phyloP scores from a whole-genome alignment of 2,797 vertebrate genomes.

The Antrozous pallidus region DNA sequence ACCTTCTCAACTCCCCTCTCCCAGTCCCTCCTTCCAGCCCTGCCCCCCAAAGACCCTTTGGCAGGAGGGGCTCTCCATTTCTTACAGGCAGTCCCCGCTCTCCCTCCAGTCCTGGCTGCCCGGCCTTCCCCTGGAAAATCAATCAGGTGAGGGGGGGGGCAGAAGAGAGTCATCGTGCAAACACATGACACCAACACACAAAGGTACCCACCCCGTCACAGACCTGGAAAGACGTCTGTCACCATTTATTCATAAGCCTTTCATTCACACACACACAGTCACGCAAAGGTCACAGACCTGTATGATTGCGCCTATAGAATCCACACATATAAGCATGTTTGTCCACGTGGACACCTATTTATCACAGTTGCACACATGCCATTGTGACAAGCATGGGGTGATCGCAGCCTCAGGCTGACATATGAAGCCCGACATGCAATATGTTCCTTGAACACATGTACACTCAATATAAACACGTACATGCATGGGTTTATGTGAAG shows the following conservation, averaged over 20 bases:
- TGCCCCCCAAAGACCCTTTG: no score
- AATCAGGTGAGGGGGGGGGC: neutral
- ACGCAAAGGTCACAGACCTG: neutral
- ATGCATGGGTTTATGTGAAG: neutral
- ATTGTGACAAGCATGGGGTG: rapidly evolving
- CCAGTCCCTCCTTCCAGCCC: neutral
- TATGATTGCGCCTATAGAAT: neutral
- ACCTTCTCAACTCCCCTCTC: neutral
- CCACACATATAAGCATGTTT: neutral
- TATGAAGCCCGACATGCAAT: rapidly evolving
- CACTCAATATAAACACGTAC: neutral
- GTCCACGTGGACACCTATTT: rapidly evolving
- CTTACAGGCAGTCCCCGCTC: conserved; percentile 92
- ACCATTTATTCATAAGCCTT: neutral
- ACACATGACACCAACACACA: neutral
- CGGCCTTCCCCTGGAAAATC: conserved; percentile 89
- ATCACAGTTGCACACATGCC: neutral
- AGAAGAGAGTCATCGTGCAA: neutral
- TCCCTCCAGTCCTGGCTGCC: conserved; percentile 87
- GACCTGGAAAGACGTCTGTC: neutral
- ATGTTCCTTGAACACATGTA: neutral
- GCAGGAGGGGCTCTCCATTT: neutral
- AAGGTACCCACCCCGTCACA: rapidly evolving
- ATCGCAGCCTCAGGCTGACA: neutral
- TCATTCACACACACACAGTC: neutral